These are phyloP conservation scores for Pempheris klunzingeri DNA, from an alignment of 2,797 vertebrate genomes.

Conservation along the genomic window DNA sequence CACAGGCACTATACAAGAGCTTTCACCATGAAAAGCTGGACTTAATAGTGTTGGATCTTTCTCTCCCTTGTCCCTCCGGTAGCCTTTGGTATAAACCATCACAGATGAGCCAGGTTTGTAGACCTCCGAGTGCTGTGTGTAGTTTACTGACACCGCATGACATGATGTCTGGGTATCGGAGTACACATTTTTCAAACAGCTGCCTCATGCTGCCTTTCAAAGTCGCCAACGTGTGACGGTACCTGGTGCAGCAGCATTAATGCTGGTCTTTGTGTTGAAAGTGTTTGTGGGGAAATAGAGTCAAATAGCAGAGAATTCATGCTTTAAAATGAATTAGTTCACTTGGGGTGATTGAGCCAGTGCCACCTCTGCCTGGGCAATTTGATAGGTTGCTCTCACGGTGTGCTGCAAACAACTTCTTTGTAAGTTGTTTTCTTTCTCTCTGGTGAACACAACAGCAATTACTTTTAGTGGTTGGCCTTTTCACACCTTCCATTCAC, in stretches of 20 bases:
- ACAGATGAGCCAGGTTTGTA: constrained; percentile 24
- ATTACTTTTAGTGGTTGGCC: constrained; percentile 72
- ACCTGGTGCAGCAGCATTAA: constrained; percentile 19
- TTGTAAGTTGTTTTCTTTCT: constrained; percentile 63
- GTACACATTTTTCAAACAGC: constrained; percentile 32
- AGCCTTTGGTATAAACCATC: constrained; percentile 18
- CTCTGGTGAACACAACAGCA: constrained; percentile 68
- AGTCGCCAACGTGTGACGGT: constrained; percentile 47
- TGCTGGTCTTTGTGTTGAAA: constrained; percentile 31
- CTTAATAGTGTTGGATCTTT: background rate
- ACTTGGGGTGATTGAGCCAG: constrained; percentile 52
- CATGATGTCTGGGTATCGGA: constrained; percentile 35
- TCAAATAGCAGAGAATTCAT: constrained; percentile 35
- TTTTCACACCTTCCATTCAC: constrained; percentile 70
- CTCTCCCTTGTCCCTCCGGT: background rate
- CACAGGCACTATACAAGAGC: background rate
- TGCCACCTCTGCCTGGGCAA: constrained; percentile 41
- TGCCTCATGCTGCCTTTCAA: constrained; percentile 49
- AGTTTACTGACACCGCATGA: constrained; percentile 33
- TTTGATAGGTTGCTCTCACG: constrained; percentile 65
- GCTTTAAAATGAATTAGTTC: constrained; percentile 60
- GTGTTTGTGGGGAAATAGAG: constrained; percentile 10
- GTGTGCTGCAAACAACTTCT: constrained; percentile 61
- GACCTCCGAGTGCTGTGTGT: background rate
- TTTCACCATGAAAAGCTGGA: background rate